phyloP scores from a whole-genome alignment of 1,140 invertebrate species.

The Zaprionus davidi region DNA sequence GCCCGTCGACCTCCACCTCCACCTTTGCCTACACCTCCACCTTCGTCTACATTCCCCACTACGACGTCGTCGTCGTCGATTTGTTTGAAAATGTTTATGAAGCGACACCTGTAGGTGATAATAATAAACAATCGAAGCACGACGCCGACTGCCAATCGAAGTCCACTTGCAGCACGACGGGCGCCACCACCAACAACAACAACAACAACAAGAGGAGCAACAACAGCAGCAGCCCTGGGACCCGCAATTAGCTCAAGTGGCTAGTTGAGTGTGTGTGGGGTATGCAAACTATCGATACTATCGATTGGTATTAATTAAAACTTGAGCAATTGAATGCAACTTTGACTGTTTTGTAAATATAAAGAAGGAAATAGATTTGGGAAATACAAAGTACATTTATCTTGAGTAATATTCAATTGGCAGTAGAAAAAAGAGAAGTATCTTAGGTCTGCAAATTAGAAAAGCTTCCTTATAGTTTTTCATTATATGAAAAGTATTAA shows the following conservation, averaged over 20 bases:
- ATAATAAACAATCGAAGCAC: slow-evolving; percentile 81
- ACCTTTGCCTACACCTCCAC: background rate
- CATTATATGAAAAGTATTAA: no score
- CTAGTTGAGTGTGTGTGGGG: background rate
- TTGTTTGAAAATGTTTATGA: slow-evolving; percentile 81
- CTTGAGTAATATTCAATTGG: no score
- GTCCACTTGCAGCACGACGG: slow-evolving; percentile 18
- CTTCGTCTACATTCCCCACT: slow-evolving; percentile 5
- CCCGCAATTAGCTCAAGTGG: background rate
- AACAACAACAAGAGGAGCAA: background rate
- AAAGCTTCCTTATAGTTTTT: no score
- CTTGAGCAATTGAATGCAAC: background rate
- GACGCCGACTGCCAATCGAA: slow-evolving; percentile 71
- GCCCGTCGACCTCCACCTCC: slow-evolving; percentile 19
- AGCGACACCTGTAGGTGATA: slow-evolving; percentile 82
- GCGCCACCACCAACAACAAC: slow-evolving; percentile 1
- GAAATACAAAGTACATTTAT: no score
- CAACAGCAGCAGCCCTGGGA: background rate
- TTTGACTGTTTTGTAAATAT: background rate
- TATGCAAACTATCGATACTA: background rate
- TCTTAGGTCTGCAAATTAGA: no score
- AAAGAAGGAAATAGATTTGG: background rate
- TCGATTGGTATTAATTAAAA: background rate
- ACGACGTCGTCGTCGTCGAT: slow-evolving; percentile 34
- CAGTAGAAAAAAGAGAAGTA: no score